Evolutionary conservation across 1,140 invertebrate genomes (phyloP).

Genomic region (Prorops nasuta): DNA sequence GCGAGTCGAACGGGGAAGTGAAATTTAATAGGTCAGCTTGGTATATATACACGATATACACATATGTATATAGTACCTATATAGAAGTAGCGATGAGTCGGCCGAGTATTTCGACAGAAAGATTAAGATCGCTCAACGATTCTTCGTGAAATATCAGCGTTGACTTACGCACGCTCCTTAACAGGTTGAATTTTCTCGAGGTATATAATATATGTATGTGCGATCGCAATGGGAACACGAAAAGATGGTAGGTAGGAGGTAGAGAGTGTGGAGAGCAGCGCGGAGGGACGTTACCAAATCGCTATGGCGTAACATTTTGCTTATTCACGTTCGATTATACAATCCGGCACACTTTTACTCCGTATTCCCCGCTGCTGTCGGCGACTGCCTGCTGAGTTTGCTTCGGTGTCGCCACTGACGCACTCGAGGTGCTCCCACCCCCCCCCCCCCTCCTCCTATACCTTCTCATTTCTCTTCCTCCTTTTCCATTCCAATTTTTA

Average conservation of each 20-base stretch:
- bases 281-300: conserved; percentile 52
- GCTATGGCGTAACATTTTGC: conserved; percentile 57
- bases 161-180: conserved; percentile 1
- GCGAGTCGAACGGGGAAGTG: no score
- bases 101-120: no score
- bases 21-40: no score
- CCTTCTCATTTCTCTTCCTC: not conserved
- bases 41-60: no score
- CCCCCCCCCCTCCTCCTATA: not conserved
- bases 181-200: conserved; percentile 23
- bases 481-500: not conserved
- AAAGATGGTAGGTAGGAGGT: not conserved
- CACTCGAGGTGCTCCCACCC: not conserved
- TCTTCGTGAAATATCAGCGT: no score
- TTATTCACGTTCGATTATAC: conserved; percentile 60
- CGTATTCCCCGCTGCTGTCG: conserved; percentile 25
- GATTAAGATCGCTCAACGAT: no score
- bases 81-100: no score
- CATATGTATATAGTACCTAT: no score
- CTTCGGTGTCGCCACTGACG: not conserved
- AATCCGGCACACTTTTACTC: conserved; percentile 58
- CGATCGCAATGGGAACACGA: conserved; percentile 44
- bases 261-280: conserved; percentile 20
- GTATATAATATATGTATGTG: not conserved
- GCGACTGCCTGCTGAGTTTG: no score